Evolutionary conservation across 1,140 invertebrate species (phyloP).

Genomic region (Battus philenor): DNA sequence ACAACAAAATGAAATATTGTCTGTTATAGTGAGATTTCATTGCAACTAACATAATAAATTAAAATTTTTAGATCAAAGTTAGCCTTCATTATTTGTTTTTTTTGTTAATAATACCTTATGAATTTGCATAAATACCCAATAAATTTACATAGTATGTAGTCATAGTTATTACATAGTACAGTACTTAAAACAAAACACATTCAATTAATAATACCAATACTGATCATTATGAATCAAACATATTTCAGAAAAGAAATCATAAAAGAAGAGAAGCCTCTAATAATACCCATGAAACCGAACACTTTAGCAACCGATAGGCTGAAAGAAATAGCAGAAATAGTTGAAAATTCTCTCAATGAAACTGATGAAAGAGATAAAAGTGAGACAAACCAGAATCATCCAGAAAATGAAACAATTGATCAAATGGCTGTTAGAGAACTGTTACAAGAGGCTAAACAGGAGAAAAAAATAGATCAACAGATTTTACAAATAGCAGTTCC

Average conservation of each 20-base stretch:
- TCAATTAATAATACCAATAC: no score
- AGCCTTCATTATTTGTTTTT: no score
- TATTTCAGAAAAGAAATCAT: conserved; percentile 76
- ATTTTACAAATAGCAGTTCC: conserved; percentile 74
- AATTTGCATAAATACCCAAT: no score
- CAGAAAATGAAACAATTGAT: conserved; percentile 67
- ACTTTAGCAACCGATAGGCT: conserved; percentile 75
- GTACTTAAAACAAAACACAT: no score
- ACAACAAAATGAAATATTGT: neutral
- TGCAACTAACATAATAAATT: no score
- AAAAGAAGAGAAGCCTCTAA: conserved; percentile 72
- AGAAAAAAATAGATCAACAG: conserved; percentile 42
- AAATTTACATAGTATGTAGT: no score
- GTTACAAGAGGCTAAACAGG: conserved; percentile 69
- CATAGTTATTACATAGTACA: no score
- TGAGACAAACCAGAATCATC: conserved; percentile 15
- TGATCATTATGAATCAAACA: no score
- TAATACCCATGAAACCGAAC: conserved; percentile 80
- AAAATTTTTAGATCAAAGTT: no score
- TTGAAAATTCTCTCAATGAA: conserved; percentile 58
- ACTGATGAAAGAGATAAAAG: conserved; percentile 26
- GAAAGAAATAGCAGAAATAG: conserved; percentile 61
- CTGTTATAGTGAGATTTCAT: no score
- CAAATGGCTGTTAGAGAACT: conserved; percentile 77
- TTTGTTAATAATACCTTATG: no score